Evolutionary conservation across 2,797 vertebrate species (phyloP), one percentile per base, ranked within the genome.

Genomic region (Cirrhinus molitorella): DNA sequence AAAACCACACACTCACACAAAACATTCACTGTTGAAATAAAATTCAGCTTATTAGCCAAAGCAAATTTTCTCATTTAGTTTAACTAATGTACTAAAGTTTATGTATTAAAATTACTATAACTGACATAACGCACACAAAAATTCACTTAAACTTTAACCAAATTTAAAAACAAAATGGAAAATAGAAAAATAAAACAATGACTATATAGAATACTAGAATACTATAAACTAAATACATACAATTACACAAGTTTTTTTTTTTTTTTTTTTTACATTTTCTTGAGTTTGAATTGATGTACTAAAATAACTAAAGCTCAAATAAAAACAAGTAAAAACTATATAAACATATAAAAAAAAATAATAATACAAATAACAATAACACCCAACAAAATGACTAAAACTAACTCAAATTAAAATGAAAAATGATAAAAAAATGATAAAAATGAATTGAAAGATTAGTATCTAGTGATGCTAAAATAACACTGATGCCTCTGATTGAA

Each of bases 401-500:
- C 40, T 31, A 61, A 16, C 13, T 7, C 8, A 31, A 31, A 17
- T 3, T 63, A 16, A 34, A 65, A 31, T 34, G 8, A 17, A 31
- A 10, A 17, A n/a, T n/a, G n/a, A n/a, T n/a, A 63, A 40, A 9
- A 1, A 9, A 43, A 43, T 9, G 40, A 43, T 43, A 43, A 43
- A 43, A 43, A 43, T 1, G 40, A 1, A 43, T 43, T 34, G 31
- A 34, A 34, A 34, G 31, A n/a, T 6, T 40, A 61, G 1, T 16
- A 63, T 63, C 59, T 14, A 28, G 59, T 61, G 25, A 61, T 61
- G 14, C 59, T 63, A 17, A 63, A 31, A 31, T 65, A 19, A 65
- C 28, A 34, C 61, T 65, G 61, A 45, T 51, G 59, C 47, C 19
- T 75, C 57, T 65, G 51, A 59, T 43, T 5, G 19, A 76, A 76